phyloP scores from a whole-genome alignment of 2,888 invertebrate genomes.

The Microplitis deprimator region DNA sequence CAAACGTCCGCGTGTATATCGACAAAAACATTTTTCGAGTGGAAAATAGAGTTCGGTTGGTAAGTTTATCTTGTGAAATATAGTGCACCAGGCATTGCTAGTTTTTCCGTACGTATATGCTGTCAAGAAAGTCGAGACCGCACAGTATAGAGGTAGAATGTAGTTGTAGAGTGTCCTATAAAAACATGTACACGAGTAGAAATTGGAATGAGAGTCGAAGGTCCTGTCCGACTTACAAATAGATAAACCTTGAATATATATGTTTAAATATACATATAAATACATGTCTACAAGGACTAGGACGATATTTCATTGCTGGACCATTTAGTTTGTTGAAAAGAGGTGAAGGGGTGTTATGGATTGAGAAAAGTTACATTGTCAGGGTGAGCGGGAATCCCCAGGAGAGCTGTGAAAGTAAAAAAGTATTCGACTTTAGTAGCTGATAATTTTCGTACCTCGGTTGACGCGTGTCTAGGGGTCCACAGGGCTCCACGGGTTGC shows the following conservation, averaged over 20 bases:
- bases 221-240: slow-evolving; percentile 25
- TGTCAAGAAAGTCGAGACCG: slow-evolving; percentile 11
- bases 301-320: slow-evolving; percentile 53
- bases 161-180: slow-evolving; percentile 44
- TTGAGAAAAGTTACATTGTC: not conserved
- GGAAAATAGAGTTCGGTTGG: slow-evolving; percentile 35
- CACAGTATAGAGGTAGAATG: not conserved
- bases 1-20: slow-evolving; percentile 14
- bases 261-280: not conserved
- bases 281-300: too few relatives aligned
- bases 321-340: slow-evolving; percentile 46
- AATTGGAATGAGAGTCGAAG: not conserved
- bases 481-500: slow-evolving; percentile 15
- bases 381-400: not conserved
- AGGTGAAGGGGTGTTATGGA: not conserved
- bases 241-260: slow-evolving; percentile 18
- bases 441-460: slow-evolving; percentile 55
- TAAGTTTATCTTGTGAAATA: slow-evolving; percentile 53
- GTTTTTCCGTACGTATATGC: not conserved
- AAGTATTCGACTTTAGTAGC: slow-evolving; percentile 53
- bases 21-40: slow-evolving; percentile 21
- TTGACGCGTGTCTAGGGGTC: slow-evolving; percentile 45
- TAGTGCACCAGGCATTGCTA: slow-evolving; percentile 26
- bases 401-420: slow-evolving; percentile 41
- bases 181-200: slow-evolving; percentile 52